Base-by-base conservation (phyloP, 2,888 invertebrate species). In the Catocala fraxini region DNA sequence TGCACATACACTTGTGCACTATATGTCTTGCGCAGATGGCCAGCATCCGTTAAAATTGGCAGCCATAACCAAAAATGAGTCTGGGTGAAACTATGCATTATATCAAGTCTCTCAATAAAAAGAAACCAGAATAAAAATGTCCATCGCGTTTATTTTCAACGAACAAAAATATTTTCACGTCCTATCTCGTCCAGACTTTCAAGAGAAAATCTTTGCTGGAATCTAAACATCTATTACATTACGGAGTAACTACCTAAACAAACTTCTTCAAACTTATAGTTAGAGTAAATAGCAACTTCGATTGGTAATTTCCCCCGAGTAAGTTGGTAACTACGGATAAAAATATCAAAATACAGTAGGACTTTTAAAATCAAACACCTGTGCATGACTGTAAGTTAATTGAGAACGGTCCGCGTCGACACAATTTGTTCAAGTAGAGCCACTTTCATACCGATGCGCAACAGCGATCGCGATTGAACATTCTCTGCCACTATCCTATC, bases 351-450 rank as follows among this genome's bases (percentile, higher is more conserved):
- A 56, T 53, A 52, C 46, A 54, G 35, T 47, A 12, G 42, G 15
- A 41, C 43, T 65, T 70, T 66, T 69, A 66, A 68, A 73, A 66
- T 64, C 56, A 62, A 73, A 71, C 79, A 77, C 67, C 77, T 80
- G 80, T 70, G 65, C 65, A 63, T 71, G 81, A 83, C 79, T 77
- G 63, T 55, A 35, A 72, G 66, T 79, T 82, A 82, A 85, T 84
- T 82, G 79, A 70, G 73, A 69, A 68, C 65, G 63, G 57, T 77
- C 63, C 64, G 35, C 52, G 34, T 51, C 68, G 71, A 53, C 46
- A 51, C 63, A 69, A 58, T 65, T 70, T 57, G 62, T 68, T 75
- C 64, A 61, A 73, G 78, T 72, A 61, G 68, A 70, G 56, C 65
- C 65, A 69, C 68, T 65, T 71, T 62, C 63, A 57, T 64, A 56